phyloP scores from a whole-genome alignment of 2,797 vertebrate genomes.

The Rhincodon typus region DNA sequence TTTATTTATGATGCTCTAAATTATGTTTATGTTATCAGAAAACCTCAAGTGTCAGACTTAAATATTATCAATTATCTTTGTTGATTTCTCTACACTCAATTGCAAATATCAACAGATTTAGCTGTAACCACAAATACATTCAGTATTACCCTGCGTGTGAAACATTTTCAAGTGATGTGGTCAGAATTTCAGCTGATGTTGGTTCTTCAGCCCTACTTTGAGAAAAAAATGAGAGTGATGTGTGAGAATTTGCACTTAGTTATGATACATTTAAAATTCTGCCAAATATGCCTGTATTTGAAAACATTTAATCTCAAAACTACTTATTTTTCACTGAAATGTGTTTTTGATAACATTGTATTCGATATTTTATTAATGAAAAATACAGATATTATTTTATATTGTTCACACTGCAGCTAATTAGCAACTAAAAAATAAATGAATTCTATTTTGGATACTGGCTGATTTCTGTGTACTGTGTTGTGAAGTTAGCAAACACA shows the following conservation, averaged over 20 bases:
- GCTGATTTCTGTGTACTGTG: not conserved
- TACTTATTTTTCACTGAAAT: not conserved
- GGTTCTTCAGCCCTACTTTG: not conserved
- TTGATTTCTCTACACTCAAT: not conserved
- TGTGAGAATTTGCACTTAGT: not conserved
- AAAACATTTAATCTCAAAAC: not conserved
- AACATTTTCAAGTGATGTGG: not conserved
- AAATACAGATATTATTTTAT: not conserved
- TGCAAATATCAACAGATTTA: not conserved
- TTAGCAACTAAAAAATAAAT: conserved; percentile 2
- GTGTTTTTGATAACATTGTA: not conserved
- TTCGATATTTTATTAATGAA: not conserved
- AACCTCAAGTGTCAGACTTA: not conserved
- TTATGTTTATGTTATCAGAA: not conserved
- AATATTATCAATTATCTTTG: not conserved
- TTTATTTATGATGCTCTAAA: not conserved
- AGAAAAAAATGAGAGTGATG: not conserved
- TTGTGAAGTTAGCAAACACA: not conserved
- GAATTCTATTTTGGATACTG: not conserved
- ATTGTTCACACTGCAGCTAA: not conserved
- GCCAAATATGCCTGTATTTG: not conserved
- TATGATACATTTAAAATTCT: not conserved
- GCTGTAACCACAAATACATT: not conserved
- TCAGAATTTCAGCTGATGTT: not conserved
- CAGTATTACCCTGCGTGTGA: too few relatives aligned